Percentiles rank a stretch among this genome's conserved stretches.
Evolutionary conservation across 2,797 vertebrate genomes (phyloP).

Genomic region (Aeoliscus strigatus): DNA sequence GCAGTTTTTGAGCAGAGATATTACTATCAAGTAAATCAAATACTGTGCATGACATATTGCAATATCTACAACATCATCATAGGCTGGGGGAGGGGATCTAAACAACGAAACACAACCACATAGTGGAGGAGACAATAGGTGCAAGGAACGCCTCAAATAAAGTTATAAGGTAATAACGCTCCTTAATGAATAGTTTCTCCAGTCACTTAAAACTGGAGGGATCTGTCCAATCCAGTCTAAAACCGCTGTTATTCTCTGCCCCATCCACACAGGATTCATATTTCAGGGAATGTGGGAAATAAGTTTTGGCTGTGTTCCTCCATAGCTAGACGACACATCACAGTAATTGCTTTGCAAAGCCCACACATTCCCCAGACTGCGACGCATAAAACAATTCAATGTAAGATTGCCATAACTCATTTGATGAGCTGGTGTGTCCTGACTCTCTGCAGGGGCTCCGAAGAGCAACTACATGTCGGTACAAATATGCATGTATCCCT

Average conservation of each 20-base stretch:
- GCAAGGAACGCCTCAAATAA: conserved; percentile 31
- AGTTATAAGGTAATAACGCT: conserved; percentile 18
- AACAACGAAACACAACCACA: conserved; percentile 47
- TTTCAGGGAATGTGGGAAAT: conserved; percentile 1
- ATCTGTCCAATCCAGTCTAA: conserved; percentile 53
- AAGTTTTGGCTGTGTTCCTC: conserved; percentile 9
- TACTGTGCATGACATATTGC: conserved; percentile 34
- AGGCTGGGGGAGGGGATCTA: conserved; percentile 21
- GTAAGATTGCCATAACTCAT: not conserved
- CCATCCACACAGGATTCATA: conserved; percentile 14
- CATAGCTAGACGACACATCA: not conserved
- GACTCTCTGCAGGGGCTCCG: conserved; percentile 2
- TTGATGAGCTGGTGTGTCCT: not conserved
- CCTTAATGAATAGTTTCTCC: conserved; percentile 41
- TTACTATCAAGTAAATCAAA: conserved; percentile 58
- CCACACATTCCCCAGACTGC: conserved; percentile 1
- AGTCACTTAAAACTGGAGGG: conserved; percentile 26
- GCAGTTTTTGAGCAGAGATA: conserved; percentile 67
- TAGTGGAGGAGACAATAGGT: conserved; percentile 24
- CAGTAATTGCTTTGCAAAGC: conserved; percentile 9
- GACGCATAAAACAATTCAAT: conserved; percentile 5
- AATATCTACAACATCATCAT: conserved; percentile 48
- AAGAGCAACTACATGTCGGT: conserved; percentile 1
- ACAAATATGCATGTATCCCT: conserved; percentile 6
- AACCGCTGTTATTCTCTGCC: conserved; percentile 12